Conservation (phyloP, 1,140 invertebrate genomes). For the Physella acuta region DNA sequence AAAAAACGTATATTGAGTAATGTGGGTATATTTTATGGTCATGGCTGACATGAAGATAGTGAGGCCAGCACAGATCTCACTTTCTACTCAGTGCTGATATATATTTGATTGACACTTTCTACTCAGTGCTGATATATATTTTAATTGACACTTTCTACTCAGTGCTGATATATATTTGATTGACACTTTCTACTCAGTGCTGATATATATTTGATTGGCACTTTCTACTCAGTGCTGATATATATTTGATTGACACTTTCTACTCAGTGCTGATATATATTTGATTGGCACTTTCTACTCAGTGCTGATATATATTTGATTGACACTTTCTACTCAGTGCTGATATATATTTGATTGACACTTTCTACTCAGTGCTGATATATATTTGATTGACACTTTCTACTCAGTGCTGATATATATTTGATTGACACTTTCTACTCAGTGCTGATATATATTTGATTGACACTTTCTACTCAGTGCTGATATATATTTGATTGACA, state of each 20-base stretch:
- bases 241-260: neutral
- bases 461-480: slow-evolving; percentile 22
- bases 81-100: neutral
- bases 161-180: neutral
- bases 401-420: neutral
- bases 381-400: neutral
- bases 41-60: neutral
- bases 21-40: neutral
- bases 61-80: neutral
- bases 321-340: neutral
- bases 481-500: neutral
- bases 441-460: neutral
- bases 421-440: neutral
- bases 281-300: slow-evolving; percentile 23
- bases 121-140: neutral
- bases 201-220: neutral
- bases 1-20: neutral
- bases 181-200: neutral
- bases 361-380: neutral
- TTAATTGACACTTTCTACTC: neutral
- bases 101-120: neutral
- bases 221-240: too few species aligned
- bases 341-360: neutral
- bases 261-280: neutral
- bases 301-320: neutral